Evolutionary conservation across 2,113 vertebrate genomes (phyloP).

Genomic region (Drymodes brunneopygia): DNA sequence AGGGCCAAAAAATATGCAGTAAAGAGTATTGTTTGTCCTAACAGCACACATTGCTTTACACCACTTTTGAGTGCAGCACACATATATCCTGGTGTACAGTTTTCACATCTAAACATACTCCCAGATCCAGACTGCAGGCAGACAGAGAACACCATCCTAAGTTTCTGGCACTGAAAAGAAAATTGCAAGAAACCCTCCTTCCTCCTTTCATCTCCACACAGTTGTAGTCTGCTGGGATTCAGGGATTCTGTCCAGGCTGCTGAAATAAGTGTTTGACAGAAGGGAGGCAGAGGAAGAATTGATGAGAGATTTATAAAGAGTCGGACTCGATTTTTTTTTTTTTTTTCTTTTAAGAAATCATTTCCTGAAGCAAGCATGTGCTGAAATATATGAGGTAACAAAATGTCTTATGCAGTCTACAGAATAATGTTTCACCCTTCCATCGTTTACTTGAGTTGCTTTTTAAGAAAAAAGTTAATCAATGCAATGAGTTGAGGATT

Average conservation of each 20-base stretch:
- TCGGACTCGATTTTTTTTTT: neutral
- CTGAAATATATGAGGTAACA: neutral
- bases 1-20: neutral
- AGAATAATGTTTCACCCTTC: neutral
- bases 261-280: neutral
- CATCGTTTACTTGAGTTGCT: accelerated
- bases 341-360: accelerated
- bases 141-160: neutral
- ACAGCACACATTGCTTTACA: neutral
- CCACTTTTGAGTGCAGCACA: neutral
- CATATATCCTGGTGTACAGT: neutral
- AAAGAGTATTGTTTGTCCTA: neutral
- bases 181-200: neutral
- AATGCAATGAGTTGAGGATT: neutral
- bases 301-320: neutral
- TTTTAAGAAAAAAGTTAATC: neutral
- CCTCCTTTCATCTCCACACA: neutral
- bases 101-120: neutral
- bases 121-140: neutral
- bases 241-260: neutral
- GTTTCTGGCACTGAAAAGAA: neutral
- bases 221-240: neutral
- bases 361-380: neutral
- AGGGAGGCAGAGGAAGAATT: neutral
- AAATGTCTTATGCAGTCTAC: neutral